Percentiles rank a stretch among this genome's conserved stretches.
Evolutionary conservation across 2,113 vertebrate species (phyloP).

Genomic region (Percopsis transmontana): DNA sequence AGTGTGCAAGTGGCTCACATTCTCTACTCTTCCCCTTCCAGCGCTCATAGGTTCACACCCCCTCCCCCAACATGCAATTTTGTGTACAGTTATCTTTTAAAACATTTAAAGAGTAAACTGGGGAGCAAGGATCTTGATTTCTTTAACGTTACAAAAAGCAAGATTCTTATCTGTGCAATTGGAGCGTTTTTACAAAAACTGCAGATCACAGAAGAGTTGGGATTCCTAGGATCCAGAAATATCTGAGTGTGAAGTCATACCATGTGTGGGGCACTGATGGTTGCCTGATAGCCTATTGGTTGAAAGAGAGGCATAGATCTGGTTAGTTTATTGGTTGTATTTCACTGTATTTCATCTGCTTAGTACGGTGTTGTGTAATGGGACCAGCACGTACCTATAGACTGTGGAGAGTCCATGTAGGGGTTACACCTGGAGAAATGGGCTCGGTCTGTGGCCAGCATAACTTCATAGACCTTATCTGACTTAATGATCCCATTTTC

Average conservation of each 20-base stretch:
- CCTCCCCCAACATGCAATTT: no score
- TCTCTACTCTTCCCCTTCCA: no score
- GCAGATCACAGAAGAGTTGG: neutral
- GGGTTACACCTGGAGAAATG: conserved; percentile 97
- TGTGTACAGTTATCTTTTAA: no score
- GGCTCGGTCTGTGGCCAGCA: conserved; percentile 93
- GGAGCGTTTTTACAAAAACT: neutral
- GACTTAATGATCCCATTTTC: conserved; percentile 99
- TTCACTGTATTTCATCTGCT: neutral
- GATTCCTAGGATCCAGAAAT: conserved; percentile 7
- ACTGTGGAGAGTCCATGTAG: conserved; percentile 98
- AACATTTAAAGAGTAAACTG: no score
- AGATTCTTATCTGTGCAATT: neutral
- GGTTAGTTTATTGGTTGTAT: conserved; percentile 24
- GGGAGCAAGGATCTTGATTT: no score
- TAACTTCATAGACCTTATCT: conserved; percentile 97
- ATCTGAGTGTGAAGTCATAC: conserved; percentile 75
- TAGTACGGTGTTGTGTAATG: neutral
- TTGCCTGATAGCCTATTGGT: conserved; percentile 92
- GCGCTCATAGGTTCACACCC: no score
- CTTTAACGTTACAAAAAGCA: no score
- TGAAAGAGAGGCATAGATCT: conserved; percentile 42
- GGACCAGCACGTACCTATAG: conserved; percentile 86
- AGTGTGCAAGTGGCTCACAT: no score
- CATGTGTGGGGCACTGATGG: conserved; percentile 99